phyloP scores from a whole-genome alignment of 1,140 invertebrate species.

The Drosophila truncata region DNA sequence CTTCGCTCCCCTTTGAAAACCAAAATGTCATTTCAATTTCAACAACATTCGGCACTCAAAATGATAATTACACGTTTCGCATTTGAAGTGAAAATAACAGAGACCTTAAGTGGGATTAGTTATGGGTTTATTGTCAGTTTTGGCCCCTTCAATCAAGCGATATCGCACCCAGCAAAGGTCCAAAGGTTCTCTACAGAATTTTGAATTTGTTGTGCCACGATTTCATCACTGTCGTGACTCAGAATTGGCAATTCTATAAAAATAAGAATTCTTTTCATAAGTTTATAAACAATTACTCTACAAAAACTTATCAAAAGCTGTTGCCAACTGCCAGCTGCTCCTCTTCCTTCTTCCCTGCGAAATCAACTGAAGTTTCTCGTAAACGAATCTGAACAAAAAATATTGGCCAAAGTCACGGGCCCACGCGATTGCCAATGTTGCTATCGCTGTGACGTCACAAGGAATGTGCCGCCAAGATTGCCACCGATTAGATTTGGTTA shows the following conservation, averaged over 20 bases:
- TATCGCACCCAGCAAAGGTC: conserved; percentile 1
- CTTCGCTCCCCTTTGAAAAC: neutral
- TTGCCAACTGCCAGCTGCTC: conserved; percentile 45
- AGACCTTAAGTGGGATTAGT: conserved; percentile 34
- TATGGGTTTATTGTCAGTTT: neutral
- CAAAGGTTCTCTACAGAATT: conserved; percentile 15
- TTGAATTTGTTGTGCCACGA: conserved; percentile 1
- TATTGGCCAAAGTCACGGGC: conserved; percentile 42
- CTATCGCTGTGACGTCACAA: conserved; percentile 70
- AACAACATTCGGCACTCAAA: conserved; percentile 17
- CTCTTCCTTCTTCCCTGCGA: neutral
- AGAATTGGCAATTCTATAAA: neutral
- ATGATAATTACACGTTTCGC: conserved; percentile 38
- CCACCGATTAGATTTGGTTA: conserved; percentile 65
- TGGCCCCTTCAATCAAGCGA: conserved; percentile 18
- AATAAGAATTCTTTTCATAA: conserved; percentile 8
- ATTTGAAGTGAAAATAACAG: conserved; percentile 43
- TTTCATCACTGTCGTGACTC: conserved; percentile 36
- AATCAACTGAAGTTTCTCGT: conserved; percentile 17
- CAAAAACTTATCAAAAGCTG: conserved; percentile 36
- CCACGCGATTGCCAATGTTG: conserved; percentile 9
- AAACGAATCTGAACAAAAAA: conserved; percentile 2
- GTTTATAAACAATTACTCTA: conserved; percentile 33
- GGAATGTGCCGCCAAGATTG: conserved; percentile 59
- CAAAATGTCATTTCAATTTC: conserved; percentile 18